Evolutionary conservation across 2,113 vertebrate species (phyloP).

Genomic region (Carollia perspicillata): DNA sequence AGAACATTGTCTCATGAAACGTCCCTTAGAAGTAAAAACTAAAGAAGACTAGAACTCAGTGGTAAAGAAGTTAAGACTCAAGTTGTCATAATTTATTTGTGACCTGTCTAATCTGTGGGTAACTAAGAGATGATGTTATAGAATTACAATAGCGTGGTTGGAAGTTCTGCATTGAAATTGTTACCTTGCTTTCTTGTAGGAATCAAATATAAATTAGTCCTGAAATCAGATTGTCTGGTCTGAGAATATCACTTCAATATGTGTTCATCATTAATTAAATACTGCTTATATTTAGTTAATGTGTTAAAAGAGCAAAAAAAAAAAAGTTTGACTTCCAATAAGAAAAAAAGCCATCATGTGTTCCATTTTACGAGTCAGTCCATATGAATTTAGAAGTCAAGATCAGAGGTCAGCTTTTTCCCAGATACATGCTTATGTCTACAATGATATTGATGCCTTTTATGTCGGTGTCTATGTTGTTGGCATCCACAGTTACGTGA

Average conservation of each 20-base stretch:
- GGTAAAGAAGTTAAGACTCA: not conserved
- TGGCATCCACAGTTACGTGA: not conserved
- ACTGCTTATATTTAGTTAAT: not conserved
- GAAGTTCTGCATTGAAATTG: not conserved
- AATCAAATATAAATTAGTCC: not conserved
- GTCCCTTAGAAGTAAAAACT: not conserved
- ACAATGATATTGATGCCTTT: not conserved
- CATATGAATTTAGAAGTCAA: not conserved
- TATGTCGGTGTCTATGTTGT: not conserved
- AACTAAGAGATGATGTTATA: not conserved
- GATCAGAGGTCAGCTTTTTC: not conserved
- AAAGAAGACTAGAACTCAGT: not conserved
- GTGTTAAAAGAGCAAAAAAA: not conserved
- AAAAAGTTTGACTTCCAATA: not conserved
- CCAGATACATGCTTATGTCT: not conserved
- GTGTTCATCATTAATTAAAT: not conserved
- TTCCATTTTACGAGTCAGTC: not conserved
- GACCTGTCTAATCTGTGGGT: not conserved
- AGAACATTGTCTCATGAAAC: not conserved
- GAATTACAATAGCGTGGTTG: not conserved
- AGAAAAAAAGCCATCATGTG: not conserved
- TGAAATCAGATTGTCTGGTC: not conserved
- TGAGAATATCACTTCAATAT: not conserved
- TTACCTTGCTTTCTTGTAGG: not conserved
- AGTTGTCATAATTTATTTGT: not conserved